Evolutionary conservation across 2,888 invertebrate genomes (phyloP).

Genomic region (Nomada flava): DNA sequence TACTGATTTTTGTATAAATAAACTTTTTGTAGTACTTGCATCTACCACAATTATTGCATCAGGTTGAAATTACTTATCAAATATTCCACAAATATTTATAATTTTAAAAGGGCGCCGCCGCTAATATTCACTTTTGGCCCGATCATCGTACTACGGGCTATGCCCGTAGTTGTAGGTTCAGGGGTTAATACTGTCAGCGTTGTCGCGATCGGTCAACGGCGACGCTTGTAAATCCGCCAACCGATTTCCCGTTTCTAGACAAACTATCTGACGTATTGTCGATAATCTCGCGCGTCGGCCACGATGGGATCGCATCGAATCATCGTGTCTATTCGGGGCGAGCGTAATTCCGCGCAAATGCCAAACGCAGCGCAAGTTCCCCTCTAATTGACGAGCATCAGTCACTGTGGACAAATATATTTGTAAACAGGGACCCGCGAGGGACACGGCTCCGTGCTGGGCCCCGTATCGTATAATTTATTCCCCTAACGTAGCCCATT

Average conservation of each 20-base stretch:
- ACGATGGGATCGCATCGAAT: neutral
- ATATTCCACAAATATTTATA: no score
- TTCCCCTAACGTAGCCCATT: slow-evolving; percentile 72
- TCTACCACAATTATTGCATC: no score
- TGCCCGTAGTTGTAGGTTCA: no score
- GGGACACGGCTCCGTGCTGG: slow-evolving; percentile 21
- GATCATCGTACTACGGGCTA: no score
- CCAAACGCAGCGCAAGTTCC: slow-evolving; percentile 17
- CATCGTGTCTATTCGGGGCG: slow-evolving; percentile 3
- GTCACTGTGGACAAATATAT: slow-evolving; percentile 71
- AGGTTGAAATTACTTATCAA: no score
- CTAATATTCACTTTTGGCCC: no score
- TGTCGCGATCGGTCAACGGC: neutral
- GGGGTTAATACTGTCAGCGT: no score
- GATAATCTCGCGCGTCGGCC: neutral
- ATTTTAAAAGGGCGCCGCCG: no score
- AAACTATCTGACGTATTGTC: slow-evolving; percentile 18
- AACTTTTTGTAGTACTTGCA: no score
- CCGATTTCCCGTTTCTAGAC: slow-evolving; percentile 12
- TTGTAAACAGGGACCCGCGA: slow-evolving; percentile 63
- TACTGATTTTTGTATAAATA: no score
- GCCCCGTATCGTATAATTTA: slow-evolving; percentile 68
- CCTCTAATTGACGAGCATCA: slow-evolving; percentile 68
- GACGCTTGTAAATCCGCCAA: neutral
- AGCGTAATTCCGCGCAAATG: slow-evolving; percentile 23